Evolutionary conservation across 1,140 invertebrate genomes (phyloP).

Genomic region (Heliothis virescens): DNA sequence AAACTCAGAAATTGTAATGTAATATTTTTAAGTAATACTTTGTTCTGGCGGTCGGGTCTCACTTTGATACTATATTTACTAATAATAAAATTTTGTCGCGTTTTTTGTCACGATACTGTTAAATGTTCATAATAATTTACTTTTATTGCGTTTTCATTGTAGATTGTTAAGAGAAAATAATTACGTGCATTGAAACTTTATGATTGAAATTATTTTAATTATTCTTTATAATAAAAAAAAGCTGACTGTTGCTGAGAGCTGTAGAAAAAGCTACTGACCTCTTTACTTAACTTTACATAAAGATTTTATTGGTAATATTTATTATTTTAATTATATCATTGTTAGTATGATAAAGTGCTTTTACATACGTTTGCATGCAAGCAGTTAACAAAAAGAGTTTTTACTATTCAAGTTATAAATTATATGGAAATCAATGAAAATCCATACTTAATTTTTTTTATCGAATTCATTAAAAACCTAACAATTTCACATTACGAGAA

Average conservation of each 20-base stretch:
- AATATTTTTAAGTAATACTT: constrained; percentile 49
- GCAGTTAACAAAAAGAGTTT: too few relatives aligned
- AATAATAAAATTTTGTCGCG: constrained; percentile 21
- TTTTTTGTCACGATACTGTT: constrained; percentile 6
- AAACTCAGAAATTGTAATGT: constrained; percentile 47
- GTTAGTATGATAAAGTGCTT: too few relatives aligned
- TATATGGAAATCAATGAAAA: too few relatives aligned
- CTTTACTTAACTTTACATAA: background rate
- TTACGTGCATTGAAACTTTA: background rate
- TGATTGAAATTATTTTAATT: background rate
- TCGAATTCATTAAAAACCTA: too few relatives aligned
- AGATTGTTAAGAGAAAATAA: background rate
- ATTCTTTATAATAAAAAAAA: background rate
- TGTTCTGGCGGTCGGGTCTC: constrained; percentile 23
- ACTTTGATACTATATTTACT: constrained; percentile 13
- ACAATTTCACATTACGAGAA: too few relatives aligned
- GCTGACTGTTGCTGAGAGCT: too few relatives aligned
- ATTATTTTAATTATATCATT: too few relatives aligned
- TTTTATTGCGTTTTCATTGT: constrained; percentile 12
- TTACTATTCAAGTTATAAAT: too few relatives aligned
- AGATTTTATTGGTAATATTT: too few relatives aligned
- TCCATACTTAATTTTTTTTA: too few relatives aligned
- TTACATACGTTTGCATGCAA: too few relatives aligned
- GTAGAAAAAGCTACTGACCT: background rate
- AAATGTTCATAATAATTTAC: background rate